These are phyloP conservation scores for Phymatocera aterrima DNA, from an alignment of 2,888 invertebrate genomes.

Conservation along the genomic window DNA sequence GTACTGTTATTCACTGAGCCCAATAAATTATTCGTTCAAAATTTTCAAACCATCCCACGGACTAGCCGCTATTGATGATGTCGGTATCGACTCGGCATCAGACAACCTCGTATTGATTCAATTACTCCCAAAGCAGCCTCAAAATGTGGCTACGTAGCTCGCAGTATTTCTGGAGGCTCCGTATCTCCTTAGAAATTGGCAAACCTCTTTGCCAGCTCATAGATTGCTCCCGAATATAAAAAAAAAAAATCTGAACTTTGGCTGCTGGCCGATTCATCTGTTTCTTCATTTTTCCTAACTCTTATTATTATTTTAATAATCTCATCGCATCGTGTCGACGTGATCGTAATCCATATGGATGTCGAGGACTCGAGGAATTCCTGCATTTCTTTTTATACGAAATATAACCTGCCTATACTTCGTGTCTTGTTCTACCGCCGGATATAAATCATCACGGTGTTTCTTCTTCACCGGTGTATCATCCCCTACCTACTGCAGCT, in stretches of 20 bases:
- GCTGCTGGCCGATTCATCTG: not conserved
- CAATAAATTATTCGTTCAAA: not conserved
- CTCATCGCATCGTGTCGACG: not conserved
- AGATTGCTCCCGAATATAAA: not conserved
- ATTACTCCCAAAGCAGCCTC: not conserved
- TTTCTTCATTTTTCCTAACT: not conserved
- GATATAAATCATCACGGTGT: not conserved
- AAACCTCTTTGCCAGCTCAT: not conserved
- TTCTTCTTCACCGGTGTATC: conserved; percentile 11
- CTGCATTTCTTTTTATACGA: not conserved
- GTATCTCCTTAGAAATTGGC: not conserved
- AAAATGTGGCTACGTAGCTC: conserved; percentile 1
- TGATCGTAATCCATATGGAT: not conserved
- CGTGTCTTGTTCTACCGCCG: not conserved
- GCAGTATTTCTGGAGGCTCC: not conserved
- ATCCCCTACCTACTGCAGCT: conserved; percentile 9
- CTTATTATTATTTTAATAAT: not conserved
- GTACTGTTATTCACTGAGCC: not conserved
- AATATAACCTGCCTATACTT: not conserved
- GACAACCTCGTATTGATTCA: conserved; percentile 10
- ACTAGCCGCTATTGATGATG: not conserved
- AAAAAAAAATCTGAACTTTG: not conserved
- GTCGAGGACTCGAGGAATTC: not conserved
- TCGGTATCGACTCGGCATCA: not conserved
- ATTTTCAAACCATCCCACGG: not conserved